Evolutionary conservation across 64 coral and sea anemone genomes (phyloP).

Genomic region (Anthopleura sola): DNA sequence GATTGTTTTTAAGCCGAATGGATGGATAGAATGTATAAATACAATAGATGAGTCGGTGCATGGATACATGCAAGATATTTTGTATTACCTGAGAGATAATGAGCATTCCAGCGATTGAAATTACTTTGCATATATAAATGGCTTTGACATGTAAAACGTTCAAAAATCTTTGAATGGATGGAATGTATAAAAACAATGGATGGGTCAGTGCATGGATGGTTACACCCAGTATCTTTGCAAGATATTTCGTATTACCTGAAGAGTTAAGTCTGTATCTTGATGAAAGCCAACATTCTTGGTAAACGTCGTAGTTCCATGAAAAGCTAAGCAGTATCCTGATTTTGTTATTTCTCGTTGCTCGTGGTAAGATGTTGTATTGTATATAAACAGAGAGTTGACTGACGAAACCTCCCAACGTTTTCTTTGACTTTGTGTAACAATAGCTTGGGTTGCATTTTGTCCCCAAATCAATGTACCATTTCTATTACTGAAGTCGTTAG

Average conservation of each 20-base stretch:
- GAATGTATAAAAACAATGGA: too few relatives aligned
- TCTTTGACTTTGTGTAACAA: conserved; percentile 33
- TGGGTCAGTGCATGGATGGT: too few relatives aligned
- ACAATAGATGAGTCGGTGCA: too few relatives aligned
- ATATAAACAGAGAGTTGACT: conserved; percentile 74
- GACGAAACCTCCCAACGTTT: conserved; percentile 36
- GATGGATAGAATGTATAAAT: too few relatives aligned
- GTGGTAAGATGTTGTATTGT: conserved; percentile 41
- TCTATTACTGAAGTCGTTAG: conserved; percentile 79
- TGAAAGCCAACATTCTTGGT: conserved; percentile 34
- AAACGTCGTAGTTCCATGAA: conserved; percentile 66
- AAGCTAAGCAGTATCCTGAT: conserved; percentile 61
- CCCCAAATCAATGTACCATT: conserved; percentile 13
- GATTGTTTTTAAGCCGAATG: too few relatives aligned
- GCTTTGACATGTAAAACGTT: too few relatives aligned
- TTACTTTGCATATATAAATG: too few relatives aligned
- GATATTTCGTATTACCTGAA: conserved; percentile 45
- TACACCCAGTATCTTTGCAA: neutral
- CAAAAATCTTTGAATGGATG: too few relatives aligned
- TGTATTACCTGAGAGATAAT: too few relatives aligned
- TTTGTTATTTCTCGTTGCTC: conserved; percentile 57
- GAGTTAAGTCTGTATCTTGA: conserved; percentile 53
- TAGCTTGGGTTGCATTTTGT: conserved; percentile 10
- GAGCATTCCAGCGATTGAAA: too few relatives aligned
- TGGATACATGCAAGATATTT: too few relatives aligned